Percentiles rank a stretch among this genome's conserved stretches.
Conservation (phyloP, 2,888 invertebrate genomes). For the Eledona agricola region DNA sequence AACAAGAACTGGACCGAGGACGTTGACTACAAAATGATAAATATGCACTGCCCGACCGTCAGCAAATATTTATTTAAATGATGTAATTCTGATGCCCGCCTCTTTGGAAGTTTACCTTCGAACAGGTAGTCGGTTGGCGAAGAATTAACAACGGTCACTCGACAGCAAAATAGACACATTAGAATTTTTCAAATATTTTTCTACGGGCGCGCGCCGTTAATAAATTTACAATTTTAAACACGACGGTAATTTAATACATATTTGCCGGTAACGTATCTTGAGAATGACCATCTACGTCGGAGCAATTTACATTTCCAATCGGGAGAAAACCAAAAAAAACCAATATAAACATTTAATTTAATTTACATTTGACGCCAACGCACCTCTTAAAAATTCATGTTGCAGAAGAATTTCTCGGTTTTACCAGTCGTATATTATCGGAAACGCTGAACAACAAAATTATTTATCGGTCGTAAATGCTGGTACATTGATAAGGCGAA, state of each 20-base stretch:
- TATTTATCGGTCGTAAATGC: too few relatives aligned
- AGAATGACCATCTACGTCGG: conserved; percentile 6
- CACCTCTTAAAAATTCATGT: conserved; percentile 14
- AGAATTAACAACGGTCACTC: conserved; percentile 11
- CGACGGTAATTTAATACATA: too few relatives aligned
- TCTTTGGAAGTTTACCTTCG: conserved; percentile 25
- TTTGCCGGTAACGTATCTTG: too few relatives aligned
- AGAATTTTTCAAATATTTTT: background rate
- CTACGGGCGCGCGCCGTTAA: too few relatives aligned
- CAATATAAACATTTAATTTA: conserved; percentile 18
- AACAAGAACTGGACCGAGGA: conserved; percentile 21
- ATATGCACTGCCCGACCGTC: conserved; percentile 25
- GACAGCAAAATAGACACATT: background rate
- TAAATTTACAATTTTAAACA: too few relatives aligned
- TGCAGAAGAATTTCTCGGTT: conserved; percentile 11
- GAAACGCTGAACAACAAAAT: too few relatives aligned
- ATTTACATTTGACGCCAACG: conserved; percentile 25
- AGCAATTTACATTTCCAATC: conserved; percentile 14
- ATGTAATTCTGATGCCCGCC: conserved; percentile 35
- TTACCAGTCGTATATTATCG: too few relatives aligned
- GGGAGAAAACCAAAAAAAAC: conserved; percentile 14
- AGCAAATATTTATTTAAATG: conserved; percentile 40
- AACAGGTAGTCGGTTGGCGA: conserved; percentile 13
- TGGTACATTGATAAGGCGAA: too few relatives aligned
- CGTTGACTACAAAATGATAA: conserved; percentile 30